phyloP scores from a whole-genome alignment of 2,113 vertebrate genomes.

The Alligator mississippiensis region DNA sequence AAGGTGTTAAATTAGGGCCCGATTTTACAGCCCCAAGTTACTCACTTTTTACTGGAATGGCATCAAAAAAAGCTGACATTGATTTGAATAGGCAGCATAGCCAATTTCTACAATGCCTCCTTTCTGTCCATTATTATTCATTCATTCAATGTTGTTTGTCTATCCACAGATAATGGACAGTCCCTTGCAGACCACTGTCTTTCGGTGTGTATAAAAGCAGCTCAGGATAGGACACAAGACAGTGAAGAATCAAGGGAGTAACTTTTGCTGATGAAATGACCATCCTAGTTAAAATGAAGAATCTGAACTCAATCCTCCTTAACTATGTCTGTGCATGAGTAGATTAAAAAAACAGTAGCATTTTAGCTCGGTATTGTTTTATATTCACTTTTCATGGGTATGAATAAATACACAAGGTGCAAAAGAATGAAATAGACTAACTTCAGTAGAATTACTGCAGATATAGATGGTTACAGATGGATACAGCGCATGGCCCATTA shows the following conservation, averaged over 20 bases:
- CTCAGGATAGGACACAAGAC: not conserved
- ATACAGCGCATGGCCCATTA: not conserved
- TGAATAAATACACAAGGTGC: not conserved
- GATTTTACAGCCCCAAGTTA: not conserved
- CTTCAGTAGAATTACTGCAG: not conserved
- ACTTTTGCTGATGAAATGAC: not conserved
- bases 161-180: not conserved
- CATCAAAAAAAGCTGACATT: not conserved
- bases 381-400: not conserved
- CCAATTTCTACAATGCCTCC: not conserved
- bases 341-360: not conserved
- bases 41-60: not conserved
- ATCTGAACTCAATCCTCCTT: not conserved
- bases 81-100: not conserved
- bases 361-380: not conserved
- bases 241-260: not conserved
- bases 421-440: not conserved
- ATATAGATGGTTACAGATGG: not conserved
- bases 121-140: too few species aligned
- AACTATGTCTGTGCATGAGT: not conserved
- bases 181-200: not conserved
- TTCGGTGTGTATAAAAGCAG: not conserved
- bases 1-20: not conserved
- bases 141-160: too few species aligned
- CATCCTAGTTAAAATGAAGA: not conserved